Evolutionary conservation across 2,113 vertebrate genomes (phyloP), one percentile per base, ranked within the genome.

Genomic region (Aix galericulata): DNA sequence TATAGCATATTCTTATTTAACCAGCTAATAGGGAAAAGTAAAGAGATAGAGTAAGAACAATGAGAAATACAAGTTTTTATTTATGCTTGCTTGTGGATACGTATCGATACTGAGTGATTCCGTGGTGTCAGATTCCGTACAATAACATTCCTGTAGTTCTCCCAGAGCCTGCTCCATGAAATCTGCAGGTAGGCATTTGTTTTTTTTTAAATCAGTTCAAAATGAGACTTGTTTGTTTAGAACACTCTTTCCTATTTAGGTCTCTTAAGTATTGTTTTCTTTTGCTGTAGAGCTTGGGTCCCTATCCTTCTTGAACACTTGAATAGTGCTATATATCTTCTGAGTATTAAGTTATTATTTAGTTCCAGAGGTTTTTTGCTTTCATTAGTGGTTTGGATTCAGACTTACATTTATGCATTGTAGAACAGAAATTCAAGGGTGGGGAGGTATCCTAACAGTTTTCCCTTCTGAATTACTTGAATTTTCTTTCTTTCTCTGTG

Each of bases 171-270:
- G 0, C 93, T 92, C 69, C 42, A 40, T 93, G 34, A 87, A 93
- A 93, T 89, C 88, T 95, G 50, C 46, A 82, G 59, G 67, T 91
- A 60, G 88, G 53, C 77, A 32, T 46, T 68, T 83, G 25, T 25
- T 83, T 0, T 5, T 11, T 74, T 74, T 60, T 93, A 12, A 66
- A 21, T 85, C 55, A 68, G n/a, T 77, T 94, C n/a, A 48, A 32
- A 79, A 9, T 48, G 17, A 48, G 26, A 9, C 31, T 42, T 38
- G 4, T 80, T 87, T 38, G 9, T 9, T 25, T n/a, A 29, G 50
- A 80, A 48, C 56, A 50, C 29, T 64, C 32, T 46, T 55, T 73
- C 66, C 36, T 46, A 5, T 4, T 52, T 68, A 6, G 0, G 0
- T 55, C 36, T 52, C 4, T 18, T 60, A 26, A 67, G 16, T 34